Base-by-base conservation (phyloP, 2,113 vertebrate species). In the Pseudorasbora parva region DNA sequence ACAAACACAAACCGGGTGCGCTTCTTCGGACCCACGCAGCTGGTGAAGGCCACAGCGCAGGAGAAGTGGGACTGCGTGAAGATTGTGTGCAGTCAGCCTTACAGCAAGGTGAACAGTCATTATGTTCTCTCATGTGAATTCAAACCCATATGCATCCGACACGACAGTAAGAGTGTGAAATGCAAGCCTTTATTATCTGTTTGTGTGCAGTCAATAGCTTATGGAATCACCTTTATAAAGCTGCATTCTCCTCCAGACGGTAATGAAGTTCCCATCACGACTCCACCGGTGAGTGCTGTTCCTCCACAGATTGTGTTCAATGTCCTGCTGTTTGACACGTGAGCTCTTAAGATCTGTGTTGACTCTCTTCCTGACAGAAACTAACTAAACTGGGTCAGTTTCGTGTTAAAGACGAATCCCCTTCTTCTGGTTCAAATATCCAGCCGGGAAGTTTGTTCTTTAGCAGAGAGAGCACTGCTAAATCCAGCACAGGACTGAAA, bases 41-140 rank as follows among this genome's bases (percentile, higher is more conserved):
- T 98, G 89, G 95, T 96, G 79, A 96, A 96, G 87, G 93, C 91
- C 43, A 85, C 94, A 0, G 92, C 94, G 0, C 94, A 96, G 89
- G 95, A 95, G 90, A 96, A 96, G 74, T 98, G 97, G 97, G 97
- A 98, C 88, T 89, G 94, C 0, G 93, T 97, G 30, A 97, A 97
- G 88, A 93, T 97, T 27, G 94, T 97, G 10, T 98, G 97, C 86
- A 96, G 90, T 54, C 97, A 98, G 88, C 96, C 97, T 0, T 98
- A 97, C 68, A 96, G 87, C 91, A 98, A 97, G 93, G 96, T 97
- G 12, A 75, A 9, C 45, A 30, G 17, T 17, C 6, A 3, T 17
- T 1, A 8, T 64, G 17, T 17, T n/a, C 37, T 43, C 68, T 23
- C 1, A 21, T 8, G 51, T 21, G 1, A 21, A 8, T 8, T 19